Conservation (phyloP, 2,888 invertebrate species). For the Pseudococcus longispinus region DNA sequence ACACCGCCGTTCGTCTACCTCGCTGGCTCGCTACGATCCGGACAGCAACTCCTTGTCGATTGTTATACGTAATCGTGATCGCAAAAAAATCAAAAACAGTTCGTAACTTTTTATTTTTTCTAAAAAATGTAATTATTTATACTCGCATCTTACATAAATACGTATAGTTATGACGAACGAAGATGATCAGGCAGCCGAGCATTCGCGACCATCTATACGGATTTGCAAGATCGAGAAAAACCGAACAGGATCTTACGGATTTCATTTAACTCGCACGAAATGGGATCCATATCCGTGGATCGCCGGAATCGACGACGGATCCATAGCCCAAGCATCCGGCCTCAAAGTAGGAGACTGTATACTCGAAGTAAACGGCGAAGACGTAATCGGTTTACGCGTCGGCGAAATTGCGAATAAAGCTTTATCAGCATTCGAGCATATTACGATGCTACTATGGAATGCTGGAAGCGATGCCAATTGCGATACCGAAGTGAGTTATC, state of each 20-base stretch:
- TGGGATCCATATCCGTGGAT: conserved; percentile 61
- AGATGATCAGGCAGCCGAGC: conserved; percentile 56
- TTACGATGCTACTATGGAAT: conserved; percentile 60
- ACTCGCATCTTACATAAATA: neutral
- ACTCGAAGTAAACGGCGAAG: conserved; percentile 61
- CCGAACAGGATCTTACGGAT: conserved; percentile 59
- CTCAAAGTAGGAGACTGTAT: conserved; percentile 60
- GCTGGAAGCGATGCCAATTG: conserved; percentile 60
- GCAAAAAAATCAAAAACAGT: neutral
- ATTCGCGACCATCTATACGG: conserved; percentile 58
- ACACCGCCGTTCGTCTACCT: neutral
- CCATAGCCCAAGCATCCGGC: conserved; percentile 60
- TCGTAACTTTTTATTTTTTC: neutral
- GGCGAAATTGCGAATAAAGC: conserved; percentile 60
- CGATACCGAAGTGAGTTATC: conserved; percentile 59
- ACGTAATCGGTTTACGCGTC: conserved; percentile 60
- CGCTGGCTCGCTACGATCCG: neutral
- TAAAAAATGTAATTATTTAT: neutral
- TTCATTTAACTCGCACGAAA: conserved; percentile 60
- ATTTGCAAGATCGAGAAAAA: conserved; percentile 59
- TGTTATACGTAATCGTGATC: neutral
- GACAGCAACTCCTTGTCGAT: neutral
- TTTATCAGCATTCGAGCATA: conserved; percentile 58
- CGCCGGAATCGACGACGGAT: conserved; percentile 60
- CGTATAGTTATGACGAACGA: neutral